Base-by-base conservation (phyloP, 64 coral and sea anemone genomes). In the Porites lutea region DNA sequence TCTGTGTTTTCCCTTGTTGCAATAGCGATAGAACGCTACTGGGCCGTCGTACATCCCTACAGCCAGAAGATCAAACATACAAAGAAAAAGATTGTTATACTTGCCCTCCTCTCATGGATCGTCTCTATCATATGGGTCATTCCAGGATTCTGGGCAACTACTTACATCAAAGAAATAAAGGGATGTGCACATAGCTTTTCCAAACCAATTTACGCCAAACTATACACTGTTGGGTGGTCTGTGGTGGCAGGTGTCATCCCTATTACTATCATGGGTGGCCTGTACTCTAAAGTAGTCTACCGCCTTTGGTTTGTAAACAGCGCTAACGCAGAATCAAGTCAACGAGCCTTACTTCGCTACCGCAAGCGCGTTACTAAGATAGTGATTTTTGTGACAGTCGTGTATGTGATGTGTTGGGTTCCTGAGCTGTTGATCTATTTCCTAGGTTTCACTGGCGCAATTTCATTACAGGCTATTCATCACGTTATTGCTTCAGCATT, bases 151-250 rank as follows among this genome's bases (percentile, higher is more conserved):
- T 59, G 67, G 13, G 91, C 79, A 15, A 80, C 75, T 0, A 65
- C 79, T 51, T 93, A 88, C 22, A 59, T 79, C 65, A 71, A 72
- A 61, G 76, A 93, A 9, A 52, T 69, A 11, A 73, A 93, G 1
- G 13, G 44, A 0, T 93, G 91, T 12, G 54, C 21, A 1, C 83
- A 93, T 43, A 93, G 76, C 19, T 93, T 64, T 64, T 62, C 64
- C 57, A 88, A 79, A 72, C 75, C 77, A 45, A 88, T 59, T 45
- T 57, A 72, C 19, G 74, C 91, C n/a, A 88, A 88, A 18, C 8
- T 85, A 5, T 94, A 94, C 20, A 75, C 92, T 4, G 48, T 94
- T 65, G 87, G 59, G 11, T 83, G 78, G 86, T 90, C 82, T 57
- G 37, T 90, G 54, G 57, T 87, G 55, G 87, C 78, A 13, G 92